phyloP scores from a whole-genome alignment of 1,140 invertebrate genomes.

The Metopolophium dirhodum region DNA sequence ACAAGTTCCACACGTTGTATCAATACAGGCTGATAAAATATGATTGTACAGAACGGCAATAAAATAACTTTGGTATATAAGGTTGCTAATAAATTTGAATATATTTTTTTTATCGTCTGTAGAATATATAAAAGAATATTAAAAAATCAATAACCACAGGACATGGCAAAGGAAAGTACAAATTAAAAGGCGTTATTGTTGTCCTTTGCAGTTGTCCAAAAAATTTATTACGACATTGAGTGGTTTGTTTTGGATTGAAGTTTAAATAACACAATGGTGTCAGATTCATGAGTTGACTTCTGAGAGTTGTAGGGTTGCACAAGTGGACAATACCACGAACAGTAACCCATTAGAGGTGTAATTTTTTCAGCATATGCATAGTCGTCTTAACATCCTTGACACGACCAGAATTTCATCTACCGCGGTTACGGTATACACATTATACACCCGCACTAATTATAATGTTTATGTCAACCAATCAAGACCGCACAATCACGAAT shows the following conservation, averaged over 20 bases:
- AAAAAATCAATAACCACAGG: background rate
- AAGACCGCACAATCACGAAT: background rate
- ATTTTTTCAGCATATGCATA: background rate
- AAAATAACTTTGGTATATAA: background rate
- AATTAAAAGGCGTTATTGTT: conserved; percentile 7
- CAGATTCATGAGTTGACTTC: background rate
- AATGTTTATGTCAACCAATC: background rate
- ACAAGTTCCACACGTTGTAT: background rate
- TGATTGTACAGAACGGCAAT: background rate
- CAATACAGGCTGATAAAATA: background rate
- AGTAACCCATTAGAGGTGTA: background rate
- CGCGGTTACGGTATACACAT: background rate
- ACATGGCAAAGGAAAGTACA: background rate
- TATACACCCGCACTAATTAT: background rate
- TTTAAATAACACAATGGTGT: background rate
- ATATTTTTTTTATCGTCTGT: background rate
- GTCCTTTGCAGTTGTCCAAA: background rate
- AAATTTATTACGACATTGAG: background rate
- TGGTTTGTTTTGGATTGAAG: background rate
- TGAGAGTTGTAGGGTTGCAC: background rate
- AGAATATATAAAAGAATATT: background rate
- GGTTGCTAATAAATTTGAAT: background rate
- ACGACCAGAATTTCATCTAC: background rate
- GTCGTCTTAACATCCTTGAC: background rate
- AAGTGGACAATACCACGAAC: background rate